These are phyloP conservation scores for Phyllotreta striolata DNA, from an alignment of 2,888 invertebrate genomes.

Conservation along the genomic window DNA sequence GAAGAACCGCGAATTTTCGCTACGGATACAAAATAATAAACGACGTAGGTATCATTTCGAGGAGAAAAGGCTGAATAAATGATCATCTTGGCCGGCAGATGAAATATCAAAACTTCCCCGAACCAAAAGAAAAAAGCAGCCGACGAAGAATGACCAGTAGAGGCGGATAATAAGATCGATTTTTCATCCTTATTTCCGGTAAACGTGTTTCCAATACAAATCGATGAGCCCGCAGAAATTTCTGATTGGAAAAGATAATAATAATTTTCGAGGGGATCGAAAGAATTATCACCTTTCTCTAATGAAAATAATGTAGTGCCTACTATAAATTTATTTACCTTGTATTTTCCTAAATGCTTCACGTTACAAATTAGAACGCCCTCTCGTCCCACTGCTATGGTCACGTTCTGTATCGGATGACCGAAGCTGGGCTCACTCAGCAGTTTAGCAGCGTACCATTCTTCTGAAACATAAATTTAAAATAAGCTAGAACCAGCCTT, in stretches of 20 bases:
- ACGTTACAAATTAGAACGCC: conserved; percentile 72
- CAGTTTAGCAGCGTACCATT: conserved; percentile 67
- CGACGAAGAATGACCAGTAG: conserved; percentile 36
- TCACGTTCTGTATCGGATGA: conserved; percentile 69
- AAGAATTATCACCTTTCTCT: too few relatives aligned
- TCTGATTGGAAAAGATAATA: too few relatives aligned
- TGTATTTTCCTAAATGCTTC: conserved; percentile 70
- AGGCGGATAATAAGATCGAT: conserved; percentile 41
- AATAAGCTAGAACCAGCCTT: background rate
- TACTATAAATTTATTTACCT: conserved; percentile 61
- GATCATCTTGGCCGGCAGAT: conserved; percentile 23
- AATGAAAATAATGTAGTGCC: too few relatives aligned
- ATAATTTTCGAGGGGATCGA: too few relatives aligned
- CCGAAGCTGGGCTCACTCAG: conserved; percentile 70
- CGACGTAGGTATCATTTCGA: background rate
- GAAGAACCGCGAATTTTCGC: too few relatives aligned
- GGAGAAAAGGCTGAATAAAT: conserved; percentile 30
- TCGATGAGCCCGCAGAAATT: conserved; percentile 35
- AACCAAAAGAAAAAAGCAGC: conserved; percentile 17
- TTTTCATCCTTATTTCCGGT: conserved; percentile 39
- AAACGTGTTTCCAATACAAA: conserved; percentile 47
- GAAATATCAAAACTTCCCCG: conserved; percentile 29
- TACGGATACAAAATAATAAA: too few relatives aligned
- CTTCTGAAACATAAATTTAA: conserved; percentile 63
- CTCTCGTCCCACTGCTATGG: conserved; percentile 71